Percentiles rank a stretch among this genome's conserved stretches.
phyloP scores from a whole-genome alignment of 2,113 vertebrate genomes.

The Hydrochoerus hydrochaeris region DNA sequence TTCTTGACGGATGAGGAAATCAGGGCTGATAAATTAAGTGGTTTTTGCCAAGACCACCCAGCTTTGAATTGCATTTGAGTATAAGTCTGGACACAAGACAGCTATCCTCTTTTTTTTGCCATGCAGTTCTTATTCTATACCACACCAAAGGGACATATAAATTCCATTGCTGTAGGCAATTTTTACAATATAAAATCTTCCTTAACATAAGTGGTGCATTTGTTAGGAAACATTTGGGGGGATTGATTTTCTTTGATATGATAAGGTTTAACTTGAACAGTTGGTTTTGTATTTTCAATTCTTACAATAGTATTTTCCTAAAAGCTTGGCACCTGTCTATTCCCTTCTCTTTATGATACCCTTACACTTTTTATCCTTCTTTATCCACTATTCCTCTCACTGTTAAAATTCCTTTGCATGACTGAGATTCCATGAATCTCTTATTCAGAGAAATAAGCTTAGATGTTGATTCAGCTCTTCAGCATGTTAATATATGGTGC shows the following conservation, averaged over 20 bases:
- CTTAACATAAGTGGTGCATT: slow-evolving; percentile 52
- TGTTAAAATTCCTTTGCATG: slow-evolving; percentile 72
- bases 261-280: slow-evolving; percentile 2
- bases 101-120: background rate
- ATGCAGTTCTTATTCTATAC: slow-evolving; percentile 23
- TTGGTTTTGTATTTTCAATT: slow-evolving; percentile 81
- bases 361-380: slow-evolving; percentile 72
- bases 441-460: slow-evolving; percentile 82
- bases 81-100: background rate
- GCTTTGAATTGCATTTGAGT: slow-evolving; percentile 38
- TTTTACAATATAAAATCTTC: slow-evolving; percentile 43
- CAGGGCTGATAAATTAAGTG: slow-evolving; percentile 42
- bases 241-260: slow-evolving; percentile 42
- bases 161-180: slow-evolving; percentile 41
- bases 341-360: background rate
- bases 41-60: slow-evolving; percentile 59
- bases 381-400: slow-evolving; percentile 78
- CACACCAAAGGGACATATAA: slow-evolving; percentile 25
- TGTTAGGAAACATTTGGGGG: slow-evolving; percentile 25
- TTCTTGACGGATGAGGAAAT: slow-evolving; percentile 66
- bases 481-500: slow-evolving; percentile 84
- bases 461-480: slow-evolving; percentile 86
- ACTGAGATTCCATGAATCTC: slow-evolving; percentile 79
- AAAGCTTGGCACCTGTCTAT: slow-evolving; percentile 67
- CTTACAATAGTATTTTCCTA: slow-evolving; percentile 74